Evolutionary conservation across 2,888 invertebrate species (phyloP), one percentile per base, ranked within the genome.

Genomic region (Melolontha melolontha): DNA sequence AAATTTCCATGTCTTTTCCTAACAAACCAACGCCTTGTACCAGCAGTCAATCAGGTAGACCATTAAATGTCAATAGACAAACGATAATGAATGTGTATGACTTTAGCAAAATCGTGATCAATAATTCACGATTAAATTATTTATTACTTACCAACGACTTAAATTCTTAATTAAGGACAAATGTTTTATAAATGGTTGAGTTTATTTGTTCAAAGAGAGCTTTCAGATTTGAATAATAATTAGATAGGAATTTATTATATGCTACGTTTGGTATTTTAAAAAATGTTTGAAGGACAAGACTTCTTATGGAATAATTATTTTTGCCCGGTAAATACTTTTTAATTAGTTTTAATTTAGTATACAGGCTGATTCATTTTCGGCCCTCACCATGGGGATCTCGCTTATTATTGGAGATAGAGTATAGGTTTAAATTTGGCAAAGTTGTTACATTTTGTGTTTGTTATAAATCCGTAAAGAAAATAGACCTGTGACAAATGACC

Each of bases 121-220:
- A 73, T 71, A 73, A 73, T 70, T 72, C 72, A 73, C 70, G 70
- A 72, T 69, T 67, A 65, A 71, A 68, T 71, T 71, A 69, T 73
- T 73, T 74, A 72, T 74, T 73, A 72, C 70, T 70, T 68, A 70
- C 52, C 71, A 69, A 70, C 52, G 67, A 70, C 52, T 65, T 64
- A 68, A 71, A 69, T 70, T 67, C 59, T 69, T 70, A 68, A 71
- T 72, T 70, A 65, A 55, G 47, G 57, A 40, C 54, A 49, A 66
- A 29, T 14, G 29, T 47, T 29, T 59, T 12, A 14, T 54, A 49
- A 34, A n/a, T 41, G 12, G 11, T 34, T 12, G 34, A 4, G 22
- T 22, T 22, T 22, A 22, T 4, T 22, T 22, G 22, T 22, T 22
- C 22, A 22, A 22, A 22, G 22, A 22, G 4, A 22, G 22, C 22